Evolutionary conservation across 2,113 vertebrate species (phyloP).

Genomic region (Apus apus): DNA sequence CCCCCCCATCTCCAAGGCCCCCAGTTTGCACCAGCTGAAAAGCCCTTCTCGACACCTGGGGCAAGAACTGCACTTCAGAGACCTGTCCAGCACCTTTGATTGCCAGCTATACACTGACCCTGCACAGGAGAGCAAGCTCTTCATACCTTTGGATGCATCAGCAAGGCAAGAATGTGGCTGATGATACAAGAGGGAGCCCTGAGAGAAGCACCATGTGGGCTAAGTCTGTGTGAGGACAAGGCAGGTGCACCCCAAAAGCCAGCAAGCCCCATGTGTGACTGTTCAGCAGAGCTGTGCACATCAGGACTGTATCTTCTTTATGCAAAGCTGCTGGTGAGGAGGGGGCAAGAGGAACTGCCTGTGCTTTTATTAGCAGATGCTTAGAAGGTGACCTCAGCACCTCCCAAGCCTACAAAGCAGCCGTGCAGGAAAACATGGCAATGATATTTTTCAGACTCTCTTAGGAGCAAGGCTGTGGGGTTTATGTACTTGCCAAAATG

Average conservation of each 20-base stretch:
- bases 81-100: not conserved
- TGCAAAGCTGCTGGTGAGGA: not conserved
- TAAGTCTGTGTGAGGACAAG: fast-evolving
- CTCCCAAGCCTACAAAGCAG: not conserved
- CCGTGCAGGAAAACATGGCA: not conserved
- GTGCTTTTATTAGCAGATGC: not conserved
- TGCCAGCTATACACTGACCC: not conserved
- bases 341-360: not conserved
- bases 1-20: not conserved
- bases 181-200: not conserved
- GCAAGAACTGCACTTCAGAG: not conserved
- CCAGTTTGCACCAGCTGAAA: fast-evolving
- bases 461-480: not conserved
- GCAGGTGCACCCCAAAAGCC: not conserved
- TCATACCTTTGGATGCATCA: too few species aligned
- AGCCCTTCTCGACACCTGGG: not conserved
- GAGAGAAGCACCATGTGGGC: fast-evolving
- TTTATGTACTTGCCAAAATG: not conserved
- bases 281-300: not conserved
- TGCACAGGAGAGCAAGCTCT: not conserved
- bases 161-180: not conserved
- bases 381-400: not conserved
- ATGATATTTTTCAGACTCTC: not conserved
- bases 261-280: not conserved
- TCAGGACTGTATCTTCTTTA: not conserved